phyloP scores from a whole-genome alignment of 2,888 invertebrate species.

The Torymus auratus region DNA sequence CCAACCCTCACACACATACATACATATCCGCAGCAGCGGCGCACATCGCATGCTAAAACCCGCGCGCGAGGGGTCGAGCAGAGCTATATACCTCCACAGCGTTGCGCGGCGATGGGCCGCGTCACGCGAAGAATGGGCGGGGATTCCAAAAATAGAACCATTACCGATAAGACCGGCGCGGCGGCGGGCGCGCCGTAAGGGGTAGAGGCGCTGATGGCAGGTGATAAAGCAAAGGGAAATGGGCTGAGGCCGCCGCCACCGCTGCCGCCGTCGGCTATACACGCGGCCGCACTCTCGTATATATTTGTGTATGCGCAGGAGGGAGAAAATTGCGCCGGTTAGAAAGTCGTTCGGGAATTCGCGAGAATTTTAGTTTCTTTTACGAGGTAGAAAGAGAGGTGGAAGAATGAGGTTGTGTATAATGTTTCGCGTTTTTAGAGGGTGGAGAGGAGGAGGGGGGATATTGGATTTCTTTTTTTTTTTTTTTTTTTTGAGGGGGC shows the following conservation, averaged over 20 bases:
- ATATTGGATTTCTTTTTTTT: no score
- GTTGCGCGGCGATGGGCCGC: constrained; percentile 61
- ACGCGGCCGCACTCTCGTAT: neutral
- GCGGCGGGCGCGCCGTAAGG: constrained; percentile 65
- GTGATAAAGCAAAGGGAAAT: constrained; percentile 73
- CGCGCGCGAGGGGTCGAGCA: neutral
- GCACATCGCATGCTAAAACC: no score
- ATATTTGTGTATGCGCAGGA: neutral
- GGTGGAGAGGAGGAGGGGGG: no score
- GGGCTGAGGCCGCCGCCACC: constrained; percentile 65
- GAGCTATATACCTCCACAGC: no score
- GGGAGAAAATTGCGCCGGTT: constrained; percentile 29
- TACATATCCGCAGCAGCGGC: neutral
- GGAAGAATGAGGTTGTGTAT: no score
- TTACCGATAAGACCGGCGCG: constrained; percentile 73
- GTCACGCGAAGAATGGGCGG: constrained; percentile 76
- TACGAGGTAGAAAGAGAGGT: neutral
- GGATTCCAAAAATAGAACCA: constrained; percentile 76
- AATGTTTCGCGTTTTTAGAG: no score
- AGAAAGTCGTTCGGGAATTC: constrained; percentile 22
- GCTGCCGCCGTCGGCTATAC: neutral
- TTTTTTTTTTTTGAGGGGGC: no score
- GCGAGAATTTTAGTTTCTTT: constrained; percentile 7
- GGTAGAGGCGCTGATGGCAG: constrained; percentile 71
- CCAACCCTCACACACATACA: neutral